Evolutionary conservation across 1,140 invertebrate species (phyloP).

Genomic region (Bilobella aurantiaca): DNA sequence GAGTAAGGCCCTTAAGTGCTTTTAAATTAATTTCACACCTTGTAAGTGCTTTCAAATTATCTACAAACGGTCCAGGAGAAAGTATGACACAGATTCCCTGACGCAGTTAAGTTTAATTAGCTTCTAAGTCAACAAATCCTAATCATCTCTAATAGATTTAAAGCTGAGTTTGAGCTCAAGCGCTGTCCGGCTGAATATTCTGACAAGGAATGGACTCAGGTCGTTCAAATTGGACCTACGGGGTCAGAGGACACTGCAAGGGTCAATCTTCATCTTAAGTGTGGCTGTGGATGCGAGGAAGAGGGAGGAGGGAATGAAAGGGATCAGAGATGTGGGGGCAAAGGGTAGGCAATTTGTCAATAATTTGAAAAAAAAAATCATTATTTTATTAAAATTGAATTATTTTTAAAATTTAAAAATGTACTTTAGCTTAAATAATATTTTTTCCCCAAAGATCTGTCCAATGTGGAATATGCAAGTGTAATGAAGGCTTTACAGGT

Average conservation of each 20-base stretch:
- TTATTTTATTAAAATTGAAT: no score
- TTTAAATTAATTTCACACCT: background rate
- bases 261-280: conserved; percentile 45
- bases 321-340: conserved; percentile 4
- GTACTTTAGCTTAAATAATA: no score
- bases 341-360: no score
- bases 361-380: no score
- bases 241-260: conserved; percentile 45
- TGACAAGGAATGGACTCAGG: conserved; percentile 40
- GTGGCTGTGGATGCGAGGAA: conserved; percentile 47
- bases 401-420: no score
- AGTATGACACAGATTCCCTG: no score
- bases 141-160: conserved; percentile 14
- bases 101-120: no score
- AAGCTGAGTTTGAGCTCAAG: conserved; percentile 35
- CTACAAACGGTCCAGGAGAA: no score
- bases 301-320: conserved; percentile 22
- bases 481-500: conserved; percentile 5
- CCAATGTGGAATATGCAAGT: conserved; percentile 14
- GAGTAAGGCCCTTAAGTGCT: background rate
- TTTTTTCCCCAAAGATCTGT: background rate
- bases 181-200: conserved; percentile 38
- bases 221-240: conserved; percentile 45
- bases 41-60: no score
- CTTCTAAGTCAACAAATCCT: no score